A percentile compares a stretch with the other conserved stretches of the same genome.
Conservation (phyloP, 2,797 vertebrate species). For the Diceros bicornis region DNA sequence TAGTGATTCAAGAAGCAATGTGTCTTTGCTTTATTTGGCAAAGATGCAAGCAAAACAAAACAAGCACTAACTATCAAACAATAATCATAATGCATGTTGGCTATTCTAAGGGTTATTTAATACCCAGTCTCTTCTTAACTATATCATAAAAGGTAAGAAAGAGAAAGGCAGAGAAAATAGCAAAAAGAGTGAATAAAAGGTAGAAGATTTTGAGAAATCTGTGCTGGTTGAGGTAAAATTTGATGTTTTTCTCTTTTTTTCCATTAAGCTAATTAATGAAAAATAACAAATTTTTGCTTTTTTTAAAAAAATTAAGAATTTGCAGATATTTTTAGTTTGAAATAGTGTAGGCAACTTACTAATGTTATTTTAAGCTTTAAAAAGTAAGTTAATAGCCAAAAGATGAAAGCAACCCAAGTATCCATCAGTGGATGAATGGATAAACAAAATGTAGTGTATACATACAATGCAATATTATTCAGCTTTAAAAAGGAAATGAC, state of each 20-base stretch:
- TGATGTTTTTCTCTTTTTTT: neutral
- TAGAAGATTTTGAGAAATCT: slow-evolving; percentile 16
- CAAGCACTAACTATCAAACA: neutral
- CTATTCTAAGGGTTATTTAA: neutral
- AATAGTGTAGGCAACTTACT: neutral
- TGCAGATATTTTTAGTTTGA: neutral
- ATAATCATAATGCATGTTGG: neutral
- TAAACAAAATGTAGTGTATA: neutral
- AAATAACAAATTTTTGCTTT: neutral
- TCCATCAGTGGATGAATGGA: neutral
- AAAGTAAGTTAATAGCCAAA: neutral
- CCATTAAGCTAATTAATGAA: neutral
- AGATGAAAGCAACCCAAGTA: neutral
- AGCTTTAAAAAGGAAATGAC: neutral
- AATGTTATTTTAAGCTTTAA: neutral
- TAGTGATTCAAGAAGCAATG: neutral
- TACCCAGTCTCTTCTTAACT: neutral
- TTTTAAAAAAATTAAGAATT: neutral
- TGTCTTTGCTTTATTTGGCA: neutral
- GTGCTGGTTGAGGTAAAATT: neutral
- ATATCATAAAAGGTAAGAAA: neutral
- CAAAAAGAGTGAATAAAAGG: neutral
- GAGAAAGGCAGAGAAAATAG: neutral
- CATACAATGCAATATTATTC: neutral
- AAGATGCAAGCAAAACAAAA: neutral